These are phyloP conservation scores for Kryphioiulus occultus DNA, from an alignment of 2,888 invertebrate species.

Conservation along the genomic window DNA sequence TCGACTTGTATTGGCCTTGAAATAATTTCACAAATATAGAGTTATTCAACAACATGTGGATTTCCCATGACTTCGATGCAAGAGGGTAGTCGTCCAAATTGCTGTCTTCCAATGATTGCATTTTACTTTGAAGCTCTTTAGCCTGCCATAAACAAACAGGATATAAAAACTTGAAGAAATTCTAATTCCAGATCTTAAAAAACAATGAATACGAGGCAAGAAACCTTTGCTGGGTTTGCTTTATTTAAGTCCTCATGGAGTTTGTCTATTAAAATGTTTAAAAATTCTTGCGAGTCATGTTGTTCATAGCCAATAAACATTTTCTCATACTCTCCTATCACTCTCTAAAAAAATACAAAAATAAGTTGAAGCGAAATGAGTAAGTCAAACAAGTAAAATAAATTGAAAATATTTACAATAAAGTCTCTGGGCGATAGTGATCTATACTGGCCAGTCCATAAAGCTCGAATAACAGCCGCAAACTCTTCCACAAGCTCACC, in stretches of 20 bases:
- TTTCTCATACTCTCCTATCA: constrained; percentile 78
- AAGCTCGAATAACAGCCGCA: constrained; percentile 78
- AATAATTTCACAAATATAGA: constrained; percentile 79
- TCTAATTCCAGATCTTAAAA: not conserved
- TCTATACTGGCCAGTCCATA: constrained; percentile 83
- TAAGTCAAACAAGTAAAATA: not conserved
- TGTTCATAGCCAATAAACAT: constrained; percentile 72
- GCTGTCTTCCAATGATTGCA: constrained; percentile 46
- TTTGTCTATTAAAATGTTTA: constrained; percentile 86
- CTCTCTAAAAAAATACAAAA: constrained; percentile 66
- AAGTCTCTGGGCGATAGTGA: constrained; percentile 81
- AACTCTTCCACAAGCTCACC: constrained; percentile 84
- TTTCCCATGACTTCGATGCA: constrained; percentile 73
- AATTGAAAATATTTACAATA: constrained; percentile 67
- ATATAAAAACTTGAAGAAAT: not conserved
- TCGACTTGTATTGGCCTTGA: constrained; percentile 85
- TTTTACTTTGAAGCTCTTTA: constrained; percentile 45
- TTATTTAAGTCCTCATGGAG: constrained; percentile 83
- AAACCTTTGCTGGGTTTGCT: constrained; percentile 60
- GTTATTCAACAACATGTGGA: constrained; percentile 74
- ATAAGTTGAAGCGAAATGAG: not conserved
- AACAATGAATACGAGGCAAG: not conserved
- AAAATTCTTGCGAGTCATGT: constrained; percentile 90
- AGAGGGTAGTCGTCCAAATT: constrained; percentile 59
- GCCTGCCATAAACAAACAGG: not conserved